Conservation (phyloP, 2,113 vertebrate species). For the Zonotrichia leucophrys region DNA sequence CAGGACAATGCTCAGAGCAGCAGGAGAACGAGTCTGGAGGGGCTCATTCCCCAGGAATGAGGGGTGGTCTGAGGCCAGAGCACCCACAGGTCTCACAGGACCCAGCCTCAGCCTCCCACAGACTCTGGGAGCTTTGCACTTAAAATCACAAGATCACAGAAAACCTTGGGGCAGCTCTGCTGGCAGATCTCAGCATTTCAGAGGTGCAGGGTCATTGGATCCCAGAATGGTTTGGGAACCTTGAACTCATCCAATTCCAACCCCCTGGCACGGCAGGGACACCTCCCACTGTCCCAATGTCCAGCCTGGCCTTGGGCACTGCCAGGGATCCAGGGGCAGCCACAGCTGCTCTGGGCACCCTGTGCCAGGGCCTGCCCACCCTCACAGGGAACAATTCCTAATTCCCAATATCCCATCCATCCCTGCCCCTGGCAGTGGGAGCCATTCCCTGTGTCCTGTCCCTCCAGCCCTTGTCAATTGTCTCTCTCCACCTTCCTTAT, state of each 20-base stretch:
- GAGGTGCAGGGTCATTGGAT: no score
- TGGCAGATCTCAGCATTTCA: no score
- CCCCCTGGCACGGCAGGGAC: no score
- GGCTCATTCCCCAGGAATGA: not conserved
- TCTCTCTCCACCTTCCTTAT: not conserved
- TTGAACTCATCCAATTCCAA: no score
- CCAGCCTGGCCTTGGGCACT: not conserved
- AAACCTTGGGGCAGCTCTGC: not conserved
- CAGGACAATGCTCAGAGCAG: not conserved
- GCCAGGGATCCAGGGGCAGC: not conserved
- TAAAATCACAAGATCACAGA: not conserved
- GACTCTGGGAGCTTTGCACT: not conserved
- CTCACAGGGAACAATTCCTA: not conserved
- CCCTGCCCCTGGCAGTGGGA: not conserved
- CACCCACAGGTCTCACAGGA: rapidly evolving
- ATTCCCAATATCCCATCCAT: not conserved
- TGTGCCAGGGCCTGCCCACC: not conserved
- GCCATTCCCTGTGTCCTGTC: not conserved
- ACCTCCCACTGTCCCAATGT: rapidly evolving
- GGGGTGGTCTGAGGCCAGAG: not conserved
- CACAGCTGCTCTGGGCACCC: not conserved
- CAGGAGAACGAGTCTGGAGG: rapidly evolving
- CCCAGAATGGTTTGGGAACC: not conserved
- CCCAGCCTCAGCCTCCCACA: not conserved
- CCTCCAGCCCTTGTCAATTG: rapidly evolving